Evolutionary conservation across 2,888 invertebrate species (phyloP).

Genomic region (Orchesellides sinensis): DNA sequence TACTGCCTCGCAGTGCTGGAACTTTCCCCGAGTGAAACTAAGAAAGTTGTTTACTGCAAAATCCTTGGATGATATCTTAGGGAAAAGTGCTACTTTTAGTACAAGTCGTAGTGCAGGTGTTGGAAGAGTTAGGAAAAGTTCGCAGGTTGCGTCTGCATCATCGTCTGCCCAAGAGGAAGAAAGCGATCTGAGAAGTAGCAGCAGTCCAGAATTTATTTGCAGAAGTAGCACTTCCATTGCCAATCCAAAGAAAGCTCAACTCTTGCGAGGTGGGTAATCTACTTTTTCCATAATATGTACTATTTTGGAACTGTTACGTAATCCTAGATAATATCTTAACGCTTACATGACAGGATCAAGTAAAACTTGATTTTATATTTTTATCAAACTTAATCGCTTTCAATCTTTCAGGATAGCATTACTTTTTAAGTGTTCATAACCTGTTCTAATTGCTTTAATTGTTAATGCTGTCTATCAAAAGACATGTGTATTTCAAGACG

Average conservation of each 20-base stretch:
- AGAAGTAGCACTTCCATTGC: neutral
- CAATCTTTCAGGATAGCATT: too few species aligned
- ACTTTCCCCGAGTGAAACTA: constrained; percentile 73
- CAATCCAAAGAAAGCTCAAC: constrained; percentile 49
- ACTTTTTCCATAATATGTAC: neutral
- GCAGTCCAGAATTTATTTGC: constrained; percentile 43
- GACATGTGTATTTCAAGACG: too few species aligned
- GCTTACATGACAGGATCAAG: too few species aligned
- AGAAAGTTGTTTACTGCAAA: constrained; percentile 73
- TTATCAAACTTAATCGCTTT: too few species aligned
- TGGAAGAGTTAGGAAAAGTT: constrained; percentile 34
- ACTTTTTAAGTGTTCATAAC: too few species aligned
- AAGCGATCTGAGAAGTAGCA: constrained; percentile 48
- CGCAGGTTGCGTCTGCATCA: constrained; percentile 36
- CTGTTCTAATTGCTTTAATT: too few species aligned
- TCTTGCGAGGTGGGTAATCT: constrained; percentile 30
- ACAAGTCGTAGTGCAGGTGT: neutral
- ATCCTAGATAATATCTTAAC: too few species aligned
- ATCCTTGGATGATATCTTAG: constrained; percentile 74
- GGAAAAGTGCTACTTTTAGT: constrained; percentile 34
- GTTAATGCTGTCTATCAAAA: too few species aligned
- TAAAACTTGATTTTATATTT: too few species aligned
- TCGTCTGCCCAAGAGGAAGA: constrained; percentile 37
- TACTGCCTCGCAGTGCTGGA: constrained; percentile 69
- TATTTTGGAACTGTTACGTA: too few species aligned